Evolutionary conservation across 2,113 vertebrate species (phyloP).

Genomic region (Thamnaconus septentrionalis): DNA sequence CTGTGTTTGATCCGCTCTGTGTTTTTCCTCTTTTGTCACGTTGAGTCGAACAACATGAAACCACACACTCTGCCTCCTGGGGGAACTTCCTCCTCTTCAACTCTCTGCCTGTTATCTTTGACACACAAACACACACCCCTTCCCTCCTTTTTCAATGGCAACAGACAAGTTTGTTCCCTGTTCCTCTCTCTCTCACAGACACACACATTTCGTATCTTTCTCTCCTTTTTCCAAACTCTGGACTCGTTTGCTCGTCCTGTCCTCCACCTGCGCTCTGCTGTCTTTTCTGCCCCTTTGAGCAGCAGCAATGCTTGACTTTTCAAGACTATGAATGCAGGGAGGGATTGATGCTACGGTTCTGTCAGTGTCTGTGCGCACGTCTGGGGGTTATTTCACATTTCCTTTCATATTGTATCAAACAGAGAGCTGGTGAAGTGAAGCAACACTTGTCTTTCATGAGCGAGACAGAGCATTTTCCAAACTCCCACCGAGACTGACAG

Average conservation of each 20-base stretch:
- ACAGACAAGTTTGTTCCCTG: slow-evolving; percentile 9
- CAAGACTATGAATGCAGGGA: slow-evolving; percentile 9
- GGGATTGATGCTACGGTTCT: slow-evolving; percentile 23
- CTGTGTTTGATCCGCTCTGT: slow-evolving; percentile 43
- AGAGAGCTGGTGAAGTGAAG: slow-evolving; percentile 38
- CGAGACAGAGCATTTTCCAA: slow-evolving; percentile 39
- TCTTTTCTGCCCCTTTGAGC: slow-evolving; percentile 11
- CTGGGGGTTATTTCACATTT: slow-evolving; percentile 42
- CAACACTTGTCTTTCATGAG: slow-evolving; percentile 40
- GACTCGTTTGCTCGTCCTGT: slow-evolving; percentile 23
- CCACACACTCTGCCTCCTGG: slow-evolving; percentile 35
- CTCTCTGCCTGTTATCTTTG: slow-evolving; percentile 34
- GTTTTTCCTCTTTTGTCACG: slow-evolving; percentile 46
- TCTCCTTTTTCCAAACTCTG: slow-evolving; percentile 29
- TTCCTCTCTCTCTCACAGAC: neutral
- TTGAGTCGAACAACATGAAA: slow-evolving; percentile 52
- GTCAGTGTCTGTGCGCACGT: slow-evolving; percentile 7
- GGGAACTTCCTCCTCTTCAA: slow-evolving; percentile 30
- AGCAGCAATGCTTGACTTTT: slow-evolving; percentile 14
- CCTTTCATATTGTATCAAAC: slow-evolving; percentile 57
- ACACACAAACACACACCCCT: neutral
- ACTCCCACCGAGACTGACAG: slow-evolving; percentile 41
- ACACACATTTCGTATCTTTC: slow-evolving; percentile 12
- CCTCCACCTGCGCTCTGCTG: neutral
- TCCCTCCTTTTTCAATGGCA: slow-evolving; percentile 18